Evolutionary conservation across 2,113 vertebrate species (phyloP).

Genomic region (Scophthalmus maximus): DNA sequence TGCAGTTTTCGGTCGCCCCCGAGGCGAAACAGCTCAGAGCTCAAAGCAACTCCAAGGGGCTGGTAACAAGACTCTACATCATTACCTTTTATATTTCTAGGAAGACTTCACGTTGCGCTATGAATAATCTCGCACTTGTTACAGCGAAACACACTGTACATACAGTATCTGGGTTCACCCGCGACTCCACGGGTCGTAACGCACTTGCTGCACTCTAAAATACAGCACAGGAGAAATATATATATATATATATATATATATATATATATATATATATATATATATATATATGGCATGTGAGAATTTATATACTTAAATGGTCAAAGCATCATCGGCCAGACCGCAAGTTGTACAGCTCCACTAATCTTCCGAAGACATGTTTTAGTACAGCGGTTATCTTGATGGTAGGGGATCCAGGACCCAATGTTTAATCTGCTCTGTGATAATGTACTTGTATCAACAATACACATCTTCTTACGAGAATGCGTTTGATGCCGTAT

Average conservation of each 20-base stretch:
- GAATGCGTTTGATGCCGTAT: slow-evolving; percentile 9
- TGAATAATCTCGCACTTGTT: slow-evolving; percentile 13
- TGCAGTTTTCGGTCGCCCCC: slow-evolving; percentile 29
- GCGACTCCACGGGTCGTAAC: slow-evolving; percentile 3
- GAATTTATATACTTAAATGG: slow-evolving; percentile 33
- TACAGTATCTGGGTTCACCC: neutral
- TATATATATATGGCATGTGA: slow-evolving; percentile 40
- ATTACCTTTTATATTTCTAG: slow-evolving; percentile 37
- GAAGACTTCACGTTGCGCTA: slow-evolving; percentile 55
- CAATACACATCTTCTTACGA: slow-evolving; percentile 5
- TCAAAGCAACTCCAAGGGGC: slow-evolving; percentile 23
- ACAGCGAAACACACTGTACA: slow-evolving; percentile 40
- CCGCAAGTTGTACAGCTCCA: neutral
- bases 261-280: too few species aligned
- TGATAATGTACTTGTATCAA: slow-evolving; percentile 11
- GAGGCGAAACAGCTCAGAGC: slow-evolving; percentile 10
- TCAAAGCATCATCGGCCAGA: slow-evolving; percentile 33
- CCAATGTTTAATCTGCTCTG: neutral
- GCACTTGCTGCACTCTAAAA: slow-evolving; percentile 24
- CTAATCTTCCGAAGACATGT: slow-evolving; percentile 20
- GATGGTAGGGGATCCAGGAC: slow-evolving; percentile 5
- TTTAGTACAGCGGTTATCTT: slow-evolving; percentile 34
- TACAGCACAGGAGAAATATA: slow-evolving; percentile 62
- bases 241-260: too few species aligned
- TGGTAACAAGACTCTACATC: slow-evolving; percentile 28